These are phyloP conservation scores for Cyclura pinguis DNA, from an alignment of 2,797 vertebrate genomes.

Conservation along the genomic window DNA sequence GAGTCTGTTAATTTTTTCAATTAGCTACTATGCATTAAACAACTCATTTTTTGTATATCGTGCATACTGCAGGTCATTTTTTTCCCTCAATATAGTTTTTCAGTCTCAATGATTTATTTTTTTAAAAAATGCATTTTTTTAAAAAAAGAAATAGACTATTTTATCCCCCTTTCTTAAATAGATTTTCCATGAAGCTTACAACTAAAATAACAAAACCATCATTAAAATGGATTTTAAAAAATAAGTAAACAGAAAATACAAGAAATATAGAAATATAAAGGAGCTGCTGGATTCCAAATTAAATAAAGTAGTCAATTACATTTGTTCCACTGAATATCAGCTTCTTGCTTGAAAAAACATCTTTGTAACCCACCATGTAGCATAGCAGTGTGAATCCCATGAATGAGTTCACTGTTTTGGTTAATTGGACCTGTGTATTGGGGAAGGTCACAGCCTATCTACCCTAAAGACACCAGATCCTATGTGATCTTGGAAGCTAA, in stretches of 20 bases:
- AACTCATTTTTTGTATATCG: conserved; percentile 9
- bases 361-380: conserved; percentile 26
- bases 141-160: not conserved
- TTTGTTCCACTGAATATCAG: conserved; percentile 2
- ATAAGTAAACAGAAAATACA: not conserved
- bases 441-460: too few relatives aligned
- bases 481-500: too few relatives aligned
- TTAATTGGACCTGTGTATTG: conserved; percentile 6
- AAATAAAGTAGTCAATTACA: not conserved
- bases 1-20: conserved; percentile 47
- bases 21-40: conserved; percentile 41
- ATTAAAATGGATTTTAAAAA: not conserved
- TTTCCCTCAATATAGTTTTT: not conserved
- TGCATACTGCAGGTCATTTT: conserved; percentile 25
- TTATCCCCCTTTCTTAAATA: not conserved
- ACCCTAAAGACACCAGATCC: too few relatives aligned
- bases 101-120: not conserved
- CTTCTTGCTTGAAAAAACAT: conserved; percentile 34
- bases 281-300: too few relatives aligned
- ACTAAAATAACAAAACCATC: not conserved
- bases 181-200: not conserved
- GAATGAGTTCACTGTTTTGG: not conserved
- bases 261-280: not conserved
- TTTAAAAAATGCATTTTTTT: not conserved
- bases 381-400: not conserved